Evolutionary conservation across 2,113 vertebrate genomes (phyloP), one percentile per base, ranked within the genome.

Genomic region (Columbina picui): DNA sequence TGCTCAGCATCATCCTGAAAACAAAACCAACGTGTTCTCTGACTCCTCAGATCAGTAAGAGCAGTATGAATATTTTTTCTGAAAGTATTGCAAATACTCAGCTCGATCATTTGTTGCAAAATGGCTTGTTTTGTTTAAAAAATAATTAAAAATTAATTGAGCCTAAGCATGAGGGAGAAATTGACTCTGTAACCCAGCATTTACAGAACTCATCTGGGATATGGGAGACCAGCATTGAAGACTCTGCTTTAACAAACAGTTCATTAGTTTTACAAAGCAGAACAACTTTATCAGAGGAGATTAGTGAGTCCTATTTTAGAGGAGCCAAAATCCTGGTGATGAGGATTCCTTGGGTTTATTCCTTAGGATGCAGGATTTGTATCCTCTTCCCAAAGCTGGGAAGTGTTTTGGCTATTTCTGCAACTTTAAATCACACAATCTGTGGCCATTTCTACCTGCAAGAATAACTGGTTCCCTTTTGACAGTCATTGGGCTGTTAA

Each of bases 91-190:
- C 18, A 77, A 39, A 69, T 21, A 50, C 8, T 77, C n/a, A 50
- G 36, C 45, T 82, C 78, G 25, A 87, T 69, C 5, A 68, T 43
- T 84, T 59, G 18, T 61, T 84, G 30, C 38, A 94, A 87, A 89
- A 89, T 45, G 10, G 26, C 45, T 64, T 91, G 34, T 91, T 88
- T 94, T 79, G 23, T 92, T 94, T 21, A 71, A 92, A 85, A 96
- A 90, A 75, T 75, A 96, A 89, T 89, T 89, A 75, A 91, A 91
- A 91, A 47, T 93, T 87, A 78, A 94, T 92, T 82, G 56, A 84
- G 12, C 16, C 12, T 81, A 89, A 86, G 47, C 67, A 74, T 27
- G 7, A 71, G 80, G 73, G 84, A 77, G 21, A 92, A 88, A 92
- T 89, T 95, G 83, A 74, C 71, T 93, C 56, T 68, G n/a, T 56